Base-by-base conservation (phyloP, 1,140 invertebrate species). In the Hyles vespertilio region DNA sequence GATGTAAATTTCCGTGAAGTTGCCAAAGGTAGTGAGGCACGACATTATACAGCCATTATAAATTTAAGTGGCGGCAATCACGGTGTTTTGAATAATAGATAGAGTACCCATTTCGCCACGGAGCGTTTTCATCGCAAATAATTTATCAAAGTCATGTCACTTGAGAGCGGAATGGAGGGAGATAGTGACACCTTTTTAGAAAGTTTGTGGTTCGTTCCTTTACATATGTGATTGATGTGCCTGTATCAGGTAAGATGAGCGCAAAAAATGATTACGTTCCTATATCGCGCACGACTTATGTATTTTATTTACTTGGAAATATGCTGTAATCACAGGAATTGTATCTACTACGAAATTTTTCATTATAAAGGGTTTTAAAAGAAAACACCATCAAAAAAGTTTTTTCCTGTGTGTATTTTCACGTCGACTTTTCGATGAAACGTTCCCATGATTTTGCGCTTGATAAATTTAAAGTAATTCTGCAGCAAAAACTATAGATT, bases 131-230 rank as follows among this genome's bases (percentile, higher is more conserved):
- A 67, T 63, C 58, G 67, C 64, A 70, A 77, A 74, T 74, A 72
- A 77, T 74, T 70, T 70, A 74, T 77, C 69, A 77, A 72, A 74
- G 63, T 74, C 65, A 69, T 66, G 63, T 69, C 71, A 67, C 60
- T 58, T 64, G 56, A 58, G 59, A 62, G 53, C 36, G n/a, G 59
- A 59, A 1, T 47, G 55, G 59, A 77, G 67, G 63, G 65, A 58
- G 61, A 68, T 60, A 60, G 63, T 60, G 68, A 67, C 67, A 74
- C 65, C 69, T 69, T 70, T 77, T 72, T 66, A 64, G 71, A 71
- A 67, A 69, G 50, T 67, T 58, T 57, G 59, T 55, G 57, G 63
- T 71, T 74, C 64, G 61, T 69, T 72, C 48, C 59, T 48, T 58
- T 59, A 63, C 66, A 53, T 67, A 58, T 58, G 63, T 72, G 69